Base-by-base conservation (phyloP, 2,797 vertebrate genomes). In the Anisognathus igniventris region DNA sequence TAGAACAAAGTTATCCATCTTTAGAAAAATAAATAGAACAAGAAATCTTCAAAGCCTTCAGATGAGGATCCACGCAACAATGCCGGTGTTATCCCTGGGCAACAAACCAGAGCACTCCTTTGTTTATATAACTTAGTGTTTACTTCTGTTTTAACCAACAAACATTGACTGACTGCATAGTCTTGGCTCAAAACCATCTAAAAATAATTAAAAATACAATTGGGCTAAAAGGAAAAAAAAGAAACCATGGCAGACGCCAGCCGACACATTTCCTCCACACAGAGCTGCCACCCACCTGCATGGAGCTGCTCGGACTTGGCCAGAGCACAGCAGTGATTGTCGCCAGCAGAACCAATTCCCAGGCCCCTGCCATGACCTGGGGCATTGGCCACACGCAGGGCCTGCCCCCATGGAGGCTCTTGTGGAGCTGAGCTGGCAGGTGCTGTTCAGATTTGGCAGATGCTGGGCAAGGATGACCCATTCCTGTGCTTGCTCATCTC, bases 121-220 rank as follows among this genome's bases (percentile, higher is more conserved):
- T 95, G 95, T 94, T 97, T 96, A 90, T 88, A 70, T 86, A 91
- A 80, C 33, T 14, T 48, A 72, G 23, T 78, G 76, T 95, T 96
- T 92, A 83, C 74, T 96, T 93, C 92, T 86, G 60, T 96, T 96
- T 95, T 95, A 93, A 86, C 40, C 56, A 91, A 93, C 82, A 95
- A 91, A 91, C 81, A 86, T 27, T 83, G 78, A 87, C 58, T 58
- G 73, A 95, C 80, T 95, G 89, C 79, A 77, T 11, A 58, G 58
- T 12, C 62, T 92, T 91, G 87, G 87, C 84, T 90, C 0, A 0
- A 60, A 91, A 92, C 30, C 66, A 72, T 61, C 65, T 1, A 58
- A 50, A 80, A 93, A 92, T 83, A 86, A 91, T 75, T 82, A 71
- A 83, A 95, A 91, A 87, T 68, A 94, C 51, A 80, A 67, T 83